Percentiles rank a stretch among this genome's conserved stretches.
phyloP scores from a whole-genome alignment of 2,113 vertebrate species.

The Ammodramus savannarum region DNA sequence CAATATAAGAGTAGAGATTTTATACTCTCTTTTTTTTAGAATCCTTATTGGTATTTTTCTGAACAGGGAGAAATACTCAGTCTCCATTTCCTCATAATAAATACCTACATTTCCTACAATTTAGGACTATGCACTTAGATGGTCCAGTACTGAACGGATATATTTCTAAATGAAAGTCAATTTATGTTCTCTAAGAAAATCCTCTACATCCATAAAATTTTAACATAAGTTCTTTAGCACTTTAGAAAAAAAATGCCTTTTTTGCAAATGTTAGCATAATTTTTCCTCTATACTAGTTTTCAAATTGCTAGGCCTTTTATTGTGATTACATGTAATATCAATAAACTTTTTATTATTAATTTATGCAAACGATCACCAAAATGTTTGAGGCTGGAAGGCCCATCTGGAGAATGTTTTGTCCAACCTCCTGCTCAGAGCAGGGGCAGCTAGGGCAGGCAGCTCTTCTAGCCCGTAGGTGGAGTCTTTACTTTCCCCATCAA shows the following conservation, averaged over 20 bases:
- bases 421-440: neutral
- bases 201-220: neutral
- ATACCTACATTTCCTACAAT: neutral
- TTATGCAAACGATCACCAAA: neutral
- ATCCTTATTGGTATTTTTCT: neutral
- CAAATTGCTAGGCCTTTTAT: neutral
- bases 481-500: neutral
- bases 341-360: neutral
- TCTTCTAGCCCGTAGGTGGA: neutral
- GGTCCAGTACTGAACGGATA: neutral
- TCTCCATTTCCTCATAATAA: neutral
- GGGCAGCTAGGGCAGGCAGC: neutral
- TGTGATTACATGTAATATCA: neutral
- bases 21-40: neutral
- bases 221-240: neutral
- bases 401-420: neutral
- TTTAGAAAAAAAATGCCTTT: neutral
- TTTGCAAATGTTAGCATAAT: neutral
- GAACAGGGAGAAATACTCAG: neutral
- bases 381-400: neutral
- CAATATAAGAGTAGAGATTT: neutral
- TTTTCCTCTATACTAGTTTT: neutral
- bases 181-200: neutral
- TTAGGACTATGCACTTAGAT: neutral
- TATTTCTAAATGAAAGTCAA: neutral